Conservation (phyloP, 1,140 invertebrate species). For the Cataglyphis hispanica region DNA sequence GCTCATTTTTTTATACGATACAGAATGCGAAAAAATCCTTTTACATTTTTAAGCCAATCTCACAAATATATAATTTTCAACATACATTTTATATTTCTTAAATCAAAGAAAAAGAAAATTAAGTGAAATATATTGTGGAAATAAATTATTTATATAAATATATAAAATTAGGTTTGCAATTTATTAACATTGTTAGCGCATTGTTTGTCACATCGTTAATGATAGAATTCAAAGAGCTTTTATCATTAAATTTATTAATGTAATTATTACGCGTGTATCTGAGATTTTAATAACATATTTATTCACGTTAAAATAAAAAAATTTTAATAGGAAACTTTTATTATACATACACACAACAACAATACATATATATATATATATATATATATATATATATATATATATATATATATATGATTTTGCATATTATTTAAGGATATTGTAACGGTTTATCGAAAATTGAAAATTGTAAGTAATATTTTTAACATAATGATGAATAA, state of each 20-base stretch:
- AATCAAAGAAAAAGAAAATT: background rate
- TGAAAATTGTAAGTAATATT: background rate
- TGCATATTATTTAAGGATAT: background rate
- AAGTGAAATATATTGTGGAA: background rate
- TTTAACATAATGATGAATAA: background rate
- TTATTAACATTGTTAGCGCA: background rate
- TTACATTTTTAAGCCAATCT: constrained; percentile 6
- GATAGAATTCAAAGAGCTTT: background rate
- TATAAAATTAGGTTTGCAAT: background rate
- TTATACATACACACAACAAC: too few relatives aligned
- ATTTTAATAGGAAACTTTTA: background rate
- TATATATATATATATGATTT: background rate
- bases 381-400: too few relatives aligned
- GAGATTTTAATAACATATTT: background rate
- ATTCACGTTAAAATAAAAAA: background rate
- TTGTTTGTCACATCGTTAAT: too few relatives aligned
- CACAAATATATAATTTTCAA: background rate
- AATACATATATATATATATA: too few relatives aligned
- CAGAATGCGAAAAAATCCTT: background rate
- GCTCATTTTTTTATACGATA: background rate
- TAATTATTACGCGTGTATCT: background rate
- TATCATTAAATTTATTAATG: constrained; percentile 5
- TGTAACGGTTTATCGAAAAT: constrained; percentile 4
- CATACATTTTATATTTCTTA: constrained; percentile 9
- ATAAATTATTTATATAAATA: background rate